Conservation (phyloP, 1,140 invertebrate species). For the Colletes gigas region DNA sequence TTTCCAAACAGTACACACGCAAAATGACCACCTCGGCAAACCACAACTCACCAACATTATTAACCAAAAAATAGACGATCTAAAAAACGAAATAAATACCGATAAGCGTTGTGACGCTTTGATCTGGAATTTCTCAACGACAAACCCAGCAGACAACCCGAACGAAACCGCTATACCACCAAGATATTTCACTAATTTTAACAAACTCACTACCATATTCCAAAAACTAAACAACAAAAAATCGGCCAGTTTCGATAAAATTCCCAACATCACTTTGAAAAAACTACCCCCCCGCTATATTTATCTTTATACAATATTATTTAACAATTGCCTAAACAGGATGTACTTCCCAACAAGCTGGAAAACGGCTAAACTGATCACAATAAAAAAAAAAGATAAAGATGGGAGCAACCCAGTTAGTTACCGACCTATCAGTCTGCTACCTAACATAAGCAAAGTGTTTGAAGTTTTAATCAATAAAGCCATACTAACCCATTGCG, state of each 20-base stretch:
- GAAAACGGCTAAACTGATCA: too few species aligned
- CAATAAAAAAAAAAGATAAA: too few species aligned
- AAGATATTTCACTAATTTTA: conserved; percentile 1
- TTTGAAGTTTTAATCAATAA: not conserved
- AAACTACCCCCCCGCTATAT: not conserved
- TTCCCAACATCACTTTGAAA: not conserved
- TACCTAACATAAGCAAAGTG: conserved; percentile 3
- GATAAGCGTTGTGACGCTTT: not conserved
- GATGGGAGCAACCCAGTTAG: too few species aligned
- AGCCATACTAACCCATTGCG: not conserved
- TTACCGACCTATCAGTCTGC: not conserved
- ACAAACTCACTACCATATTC: not conserved
- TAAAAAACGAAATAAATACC: not conserved
- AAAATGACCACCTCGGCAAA: conserved; percentile 3
- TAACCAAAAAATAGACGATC: not conserved
- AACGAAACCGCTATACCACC: not conserved
- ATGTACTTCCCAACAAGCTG: too few species aligned
- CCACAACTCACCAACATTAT: not conserved
- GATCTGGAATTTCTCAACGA: not conserved
- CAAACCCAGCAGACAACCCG: too few species aligned
- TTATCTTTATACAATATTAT: not conserved
- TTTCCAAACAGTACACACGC: not conserved
- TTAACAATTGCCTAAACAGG: not conserved
- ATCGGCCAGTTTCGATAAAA: not conserved
- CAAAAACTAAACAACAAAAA: conserved; percentile 21